Conservation (phyloP, 2,797 vertebrate genomes). For the Takifugu rubripes region DNA sequence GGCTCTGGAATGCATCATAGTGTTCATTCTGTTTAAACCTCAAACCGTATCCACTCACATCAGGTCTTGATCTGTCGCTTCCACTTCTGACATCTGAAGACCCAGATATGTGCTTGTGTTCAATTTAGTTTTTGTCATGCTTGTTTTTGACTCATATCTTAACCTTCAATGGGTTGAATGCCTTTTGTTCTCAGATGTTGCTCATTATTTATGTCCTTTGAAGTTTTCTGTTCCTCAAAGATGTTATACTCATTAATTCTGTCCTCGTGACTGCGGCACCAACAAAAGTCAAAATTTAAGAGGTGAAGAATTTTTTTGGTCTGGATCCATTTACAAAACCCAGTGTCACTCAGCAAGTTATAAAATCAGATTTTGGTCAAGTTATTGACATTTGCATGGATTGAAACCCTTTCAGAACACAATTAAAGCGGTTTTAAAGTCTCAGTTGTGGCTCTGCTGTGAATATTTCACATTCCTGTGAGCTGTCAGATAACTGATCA, state of each 20-base stretch:
- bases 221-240: background rate
- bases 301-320: background rate
- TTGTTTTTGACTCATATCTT: background rate
- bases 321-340: background rate
- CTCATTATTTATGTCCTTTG: background rate
- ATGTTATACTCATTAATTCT: background rate
- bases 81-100: background rate
- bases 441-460: too few relatives aligned
- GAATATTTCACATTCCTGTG: background rate
- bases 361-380: too few relatives aligned
- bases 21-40: too few relatives aligned
- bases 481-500: background rate
- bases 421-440: too few relatives aligned
- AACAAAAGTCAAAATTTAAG: background rate
- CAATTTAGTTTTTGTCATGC: background rate
- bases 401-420: too few relatives aligned
- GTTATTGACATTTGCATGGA: too few relatives aligned
- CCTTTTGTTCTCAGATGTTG: background rate
- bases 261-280: background rate
- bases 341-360: too few relatives aligned
- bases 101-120: background rate
- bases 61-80: too few relatives aligned
- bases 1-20: background rate
- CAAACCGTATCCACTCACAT: too few relatives aligned
- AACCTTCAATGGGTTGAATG: background rate